Base-by-base conservation (phyloP, 2,797 vertebrate genomes). In the Parauchenoglanis punctatus region DNA sequence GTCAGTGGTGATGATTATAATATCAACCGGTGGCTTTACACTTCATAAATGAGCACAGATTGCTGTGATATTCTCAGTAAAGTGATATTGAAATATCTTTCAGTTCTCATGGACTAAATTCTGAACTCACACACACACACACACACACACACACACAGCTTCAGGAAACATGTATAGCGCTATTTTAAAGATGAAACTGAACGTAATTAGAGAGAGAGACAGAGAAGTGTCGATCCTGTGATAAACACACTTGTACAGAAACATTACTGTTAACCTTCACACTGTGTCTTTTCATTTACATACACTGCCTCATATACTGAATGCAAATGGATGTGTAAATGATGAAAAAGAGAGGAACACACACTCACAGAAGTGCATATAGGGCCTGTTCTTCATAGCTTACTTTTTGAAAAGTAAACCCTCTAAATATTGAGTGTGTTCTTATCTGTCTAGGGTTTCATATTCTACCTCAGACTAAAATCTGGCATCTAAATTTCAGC, bases 251-350 rank as follows among this genome's bases (percentile, higher is more conserved):
- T 12, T n/a, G n/a, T 52, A 61, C 7, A 81, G 31, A 61, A 81
- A 81, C 7, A 40, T 25, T 25, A 63, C 35, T 35, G 20, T 73
- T 25, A 25, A 73, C 23, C 20, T 73, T 44, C 59, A 81, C 18
- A n/a, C 11, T 31, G 18, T 2, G 31, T 59, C 8, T 59, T 17
- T 44, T 31, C 28, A 25, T 81, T 61, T 81, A 58, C 52, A 78
- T 78, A 20, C 31, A 28, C 77, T 40, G 56, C 54, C 54, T 58
- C 28, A 59, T 80, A 11, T 20, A 31, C 77, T 59, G n/a, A 4
- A 80, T 40, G 77, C 77, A 80, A 80, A 80, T 23, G 31, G 54
- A 35, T 2, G 8, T 44, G 77, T 58, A 81, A 81, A 61, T 35
- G 17, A 28, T 31, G 52, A 77, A 52, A 77, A 20, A 54, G 20